phyloP scores from a whole-genome alignment of 2,797 vertebrate genomes.

The Lepus townsendii region DNA sequence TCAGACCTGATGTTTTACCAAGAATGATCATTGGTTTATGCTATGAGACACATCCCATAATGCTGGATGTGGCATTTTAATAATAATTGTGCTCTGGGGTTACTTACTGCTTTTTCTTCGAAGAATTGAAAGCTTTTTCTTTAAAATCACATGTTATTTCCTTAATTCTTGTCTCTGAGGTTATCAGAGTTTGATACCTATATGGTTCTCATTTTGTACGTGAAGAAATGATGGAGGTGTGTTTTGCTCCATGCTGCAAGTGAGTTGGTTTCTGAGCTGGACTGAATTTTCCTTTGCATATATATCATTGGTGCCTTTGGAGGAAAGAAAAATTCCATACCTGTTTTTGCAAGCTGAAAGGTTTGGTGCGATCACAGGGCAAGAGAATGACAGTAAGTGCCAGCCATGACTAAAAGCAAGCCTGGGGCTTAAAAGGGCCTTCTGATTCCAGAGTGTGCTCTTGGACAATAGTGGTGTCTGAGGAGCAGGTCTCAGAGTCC shows the following conservation, averaged over 20 bases:
- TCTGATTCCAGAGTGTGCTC: background rate
- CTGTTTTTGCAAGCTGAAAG: background rate
- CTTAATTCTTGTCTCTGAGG: constrained; percentile 31
- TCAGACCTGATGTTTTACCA: constrained; percentile 57
- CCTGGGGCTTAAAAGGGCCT: background rate
- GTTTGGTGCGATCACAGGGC: background rate
- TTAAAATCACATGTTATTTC: background rate
- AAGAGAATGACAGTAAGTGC: background rate
- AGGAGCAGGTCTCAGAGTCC: background rate
- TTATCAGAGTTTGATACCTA: background rate
- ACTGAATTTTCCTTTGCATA: constrained; percentile 13
- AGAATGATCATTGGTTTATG: constrained; percentile 41
- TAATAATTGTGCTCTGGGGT: constrained; percentile 3
- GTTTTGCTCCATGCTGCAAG: constrained; percentile 7
- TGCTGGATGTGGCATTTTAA: constrained; percentile 48
- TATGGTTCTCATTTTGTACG: background rate
- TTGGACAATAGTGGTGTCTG: background rate
- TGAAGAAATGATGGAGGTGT: background rate
- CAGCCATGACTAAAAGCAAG: background rate
- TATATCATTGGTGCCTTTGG: constrained; percentile 24
- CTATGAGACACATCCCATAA: background rate
- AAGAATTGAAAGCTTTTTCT: constrained; percentile 20
- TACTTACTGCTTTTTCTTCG: background rate
- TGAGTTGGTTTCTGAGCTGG: background rate
- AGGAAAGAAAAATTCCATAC: background rate